Evolutionary conservation across 2,797 vertebrate genomes (phyloP).

Genomic region (Semotilus atromaculatus): DNA sequence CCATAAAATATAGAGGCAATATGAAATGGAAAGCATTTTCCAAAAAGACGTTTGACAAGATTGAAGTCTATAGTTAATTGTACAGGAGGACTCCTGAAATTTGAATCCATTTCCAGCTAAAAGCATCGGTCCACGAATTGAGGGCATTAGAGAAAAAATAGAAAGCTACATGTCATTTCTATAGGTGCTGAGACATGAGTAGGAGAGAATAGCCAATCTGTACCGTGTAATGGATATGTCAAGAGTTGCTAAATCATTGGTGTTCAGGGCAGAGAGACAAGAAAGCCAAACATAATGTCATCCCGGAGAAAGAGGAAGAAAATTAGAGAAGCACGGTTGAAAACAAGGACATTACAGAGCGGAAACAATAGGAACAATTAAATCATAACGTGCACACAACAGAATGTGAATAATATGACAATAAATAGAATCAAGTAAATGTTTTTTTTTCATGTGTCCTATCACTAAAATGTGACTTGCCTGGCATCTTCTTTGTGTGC

Average conservation of each 20-base stretch:
- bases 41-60: constrained; percentile 80
- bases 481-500: constrained; percentile 75
- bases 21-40: constrained; percentile 69
- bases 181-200: constrained; percentile 78
- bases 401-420: constrained; percentile 40
- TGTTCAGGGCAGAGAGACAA: constrained; percentile 80
- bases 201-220: constrained; percentile 84
- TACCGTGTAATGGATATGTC: constrained; percentile 86
- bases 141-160: constrained; percentile 75
- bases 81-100: constrained; percentile 78
- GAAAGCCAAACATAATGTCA: constrained; percentile 82
- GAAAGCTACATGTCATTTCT: constrained; percentile 81
- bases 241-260: constrained; percentile 88
- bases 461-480: constrained; percentile 74
- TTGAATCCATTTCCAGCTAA: constrained; percentile 82
- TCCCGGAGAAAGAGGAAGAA: constrained; percentile 63
- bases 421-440: constrained; percentile 68
- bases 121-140: constrained; percentile 75
- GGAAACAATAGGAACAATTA: constrained; percentile 54
- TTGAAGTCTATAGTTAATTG: constrained; percentile 76
- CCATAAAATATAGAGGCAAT: constrained; percentile 67
- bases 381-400: constrained; percentile 36
- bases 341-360: constrained; percentile 51
- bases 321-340: constrained; percentile 58
- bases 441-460: constrained; percentile 72